Conservation (phyloP, 1,140 invertebrate genomes). For the Drosophila rhopaloa region DNA sequence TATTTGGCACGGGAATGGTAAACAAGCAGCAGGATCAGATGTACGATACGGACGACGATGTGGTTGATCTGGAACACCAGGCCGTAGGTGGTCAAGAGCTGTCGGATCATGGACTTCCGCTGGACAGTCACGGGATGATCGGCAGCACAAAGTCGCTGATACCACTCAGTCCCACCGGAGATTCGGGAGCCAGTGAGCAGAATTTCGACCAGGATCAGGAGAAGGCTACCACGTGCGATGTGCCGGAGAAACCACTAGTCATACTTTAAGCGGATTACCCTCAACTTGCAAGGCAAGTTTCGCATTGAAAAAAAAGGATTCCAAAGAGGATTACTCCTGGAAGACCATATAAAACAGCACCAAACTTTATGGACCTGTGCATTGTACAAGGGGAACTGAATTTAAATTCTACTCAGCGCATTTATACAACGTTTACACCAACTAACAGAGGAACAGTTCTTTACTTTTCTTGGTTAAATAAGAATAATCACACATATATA, state of each 20-base stretch:
- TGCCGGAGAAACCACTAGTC: constrained; percentile 78
- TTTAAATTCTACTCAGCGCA: constrained; percentile 65
- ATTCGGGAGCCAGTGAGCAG: constrained; percentile 49
- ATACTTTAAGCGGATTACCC: constrained; percentile 58
- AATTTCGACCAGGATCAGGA: constrained; percentile 67
- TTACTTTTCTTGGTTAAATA: constrained; percentile 17
- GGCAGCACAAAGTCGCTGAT: constrained; percentile 81
- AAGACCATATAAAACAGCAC: constrained; percentile 31
- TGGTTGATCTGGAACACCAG: constrained; percentile 64
- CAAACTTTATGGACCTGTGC: constrained; percentile 63
- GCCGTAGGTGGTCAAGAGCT: constrained; percentile 38
- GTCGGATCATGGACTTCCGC: constrained; percentile 12
- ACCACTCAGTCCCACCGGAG: constrained; percentile 70
- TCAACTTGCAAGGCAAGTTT: neutral
- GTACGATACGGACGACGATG: constrained; percentile 75
- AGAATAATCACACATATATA: constrained; percentile 25
- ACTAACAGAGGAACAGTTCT: constrained; percentile 18
- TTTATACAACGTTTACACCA: constrained; percentile 59
- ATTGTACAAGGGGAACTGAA: constrained; percentile 61
- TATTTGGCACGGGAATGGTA: constrained; percentile 42
- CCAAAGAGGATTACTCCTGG: neutral
- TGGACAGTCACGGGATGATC: constrained; percentile 71
- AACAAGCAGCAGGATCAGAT: constrained; percentile 44
- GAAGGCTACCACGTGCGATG: constrained; percentile 74
- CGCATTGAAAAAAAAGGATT: constrained; percentile 1